Base-by-base conservation (phyloP, 2,888 invertebrate genomes). In the Ectemnius lituratus region DNA sequence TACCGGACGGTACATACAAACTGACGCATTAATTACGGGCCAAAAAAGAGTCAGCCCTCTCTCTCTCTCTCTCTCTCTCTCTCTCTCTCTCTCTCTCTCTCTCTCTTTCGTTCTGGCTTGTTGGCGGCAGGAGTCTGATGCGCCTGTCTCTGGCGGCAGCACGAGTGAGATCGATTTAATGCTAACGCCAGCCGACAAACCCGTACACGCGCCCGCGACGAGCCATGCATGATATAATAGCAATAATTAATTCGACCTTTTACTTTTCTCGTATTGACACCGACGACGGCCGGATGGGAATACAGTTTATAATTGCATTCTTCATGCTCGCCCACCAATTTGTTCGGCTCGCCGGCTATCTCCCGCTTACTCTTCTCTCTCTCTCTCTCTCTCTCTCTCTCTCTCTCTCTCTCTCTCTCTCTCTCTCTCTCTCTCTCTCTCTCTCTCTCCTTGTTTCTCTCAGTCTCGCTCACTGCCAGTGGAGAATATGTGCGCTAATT, bases 171-270 rank as follows among this genome's bases (percentile, higher is more conserved):
- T 52, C 52, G 52, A 52, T 52, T 37, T 52, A 52, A 52, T 52
- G 52, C n/a, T 52, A 52, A 52, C 52, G 52, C 8, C 14, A 14
- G 14, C 52, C 52, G 14, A 16, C 16, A 52, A 52, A 52, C 11
- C 16, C 16, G 52, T 14, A 16, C 52, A 52, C 37, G 37, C 37
- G 52, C 5, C n/a, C 52, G 16, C 52, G 52, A 16, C 52, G n/a
- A 14, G 1, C 52, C 52, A 52, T 16, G n/a, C 52, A 14, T 52
- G 52, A 52, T 52, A 16, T 52, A 52, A 52, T 52, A 52, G 16
- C 52, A 52, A 16, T 52, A 52, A 52, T 52, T 52, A 52, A 52
- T 52, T 52, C 16, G 52, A 14, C 52, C 14, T 52, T 52, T 52
- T 14, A 52, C 14, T 52, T 52, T 23, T 52, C 16, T 52, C 52